phyloP scores from a whole-genome alignment of 2,113 vertebrate genomes.

The Oncorhynchus masou region DNA sequence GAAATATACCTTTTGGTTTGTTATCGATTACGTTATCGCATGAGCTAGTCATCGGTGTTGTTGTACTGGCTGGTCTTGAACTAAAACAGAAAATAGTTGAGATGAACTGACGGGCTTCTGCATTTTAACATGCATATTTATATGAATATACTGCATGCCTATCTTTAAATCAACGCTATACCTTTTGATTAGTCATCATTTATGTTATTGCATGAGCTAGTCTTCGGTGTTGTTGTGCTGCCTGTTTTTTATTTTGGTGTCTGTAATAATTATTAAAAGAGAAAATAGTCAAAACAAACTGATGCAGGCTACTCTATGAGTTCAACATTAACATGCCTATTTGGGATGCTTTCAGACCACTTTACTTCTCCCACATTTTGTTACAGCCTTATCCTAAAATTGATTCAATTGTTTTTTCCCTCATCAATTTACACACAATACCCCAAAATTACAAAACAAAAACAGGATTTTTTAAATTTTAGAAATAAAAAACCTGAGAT shows the following conservation, averaged over 20 bases:
- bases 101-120: conserved; percentile 18
- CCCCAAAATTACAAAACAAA: too few relatives aligned
- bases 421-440: too few relatives aligned
- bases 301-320: too few relatives aligned
- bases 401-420: too few relatives aligned
- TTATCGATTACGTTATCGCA: conserved; percentile 61
- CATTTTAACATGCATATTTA: conserved; percentile 12
- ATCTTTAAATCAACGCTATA: background rate
- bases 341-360: too few relatives aligned
- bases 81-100: conserved; percentile 51
- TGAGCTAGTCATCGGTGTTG: conserved; percentile 51
- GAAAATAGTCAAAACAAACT: background rate
- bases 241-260: background rate
- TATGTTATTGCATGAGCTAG: conserved; percentile 59
- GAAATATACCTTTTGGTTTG: conserved; percentile 58
- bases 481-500: too few relatives aligned
- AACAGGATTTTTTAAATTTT: too few relatives aligned
- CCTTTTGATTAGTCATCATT: conserved; percentile 17
- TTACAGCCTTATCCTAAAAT: too few relatives aligned
- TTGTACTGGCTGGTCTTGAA: conserved; percentile 50
- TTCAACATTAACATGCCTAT: too few relatives aligned
- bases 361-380: too few relatives aligned
- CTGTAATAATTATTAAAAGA: background rate
- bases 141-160: background rate
- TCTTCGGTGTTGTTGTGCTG: conserved; percentile 39